Evolutionary conservation across 1,140 invertebrate species (phyloP).

Genomic region (Harpegnathos saltator): DNA sequence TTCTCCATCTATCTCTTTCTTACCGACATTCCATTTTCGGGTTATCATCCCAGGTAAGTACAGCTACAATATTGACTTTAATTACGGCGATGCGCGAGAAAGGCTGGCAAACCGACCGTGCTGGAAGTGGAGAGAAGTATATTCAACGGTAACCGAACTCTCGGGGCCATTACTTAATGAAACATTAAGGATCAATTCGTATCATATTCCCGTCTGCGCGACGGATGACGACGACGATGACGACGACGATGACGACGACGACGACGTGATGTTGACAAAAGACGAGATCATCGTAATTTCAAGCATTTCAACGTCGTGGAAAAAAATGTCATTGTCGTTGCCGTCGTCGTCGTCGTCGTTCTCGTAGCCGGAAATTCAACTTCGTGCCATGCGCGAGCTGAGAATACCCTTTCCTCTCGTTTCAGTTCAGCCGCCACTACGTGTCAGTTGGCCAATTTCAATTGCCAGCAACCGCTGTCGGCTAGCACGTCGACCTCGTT

Average conservation of each 20-base stretch:
- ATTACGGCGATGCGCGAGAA: constrained; percentile 52
- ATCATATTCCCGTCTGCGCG: not conserved
- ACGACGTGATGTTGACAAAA: too few species aligned
- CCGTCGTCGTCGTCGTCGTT: too few species aligned
- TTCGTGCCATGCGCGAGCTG: not conserved
- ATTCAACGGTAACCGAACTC: constrained; percentile 35
- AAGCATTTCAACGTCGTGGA: too few species aligned
- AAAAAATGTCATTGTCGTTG: too few species aligned
- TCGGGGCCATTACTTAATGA: constrained; percentile 60
- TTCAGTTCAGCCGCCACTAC: not conserved
- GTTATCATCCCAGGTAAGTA: constrained; percentile 61
- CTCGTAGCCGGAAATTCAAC: not conserved
- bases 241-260: too few species aligned
- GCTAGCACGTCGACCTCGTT: constrained; percentile 28
- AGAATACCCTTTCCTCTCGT: not conserved
- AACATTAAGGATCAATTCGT: constrained; percentile 45
- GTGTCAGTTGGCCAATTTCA: constrained; percentile 16
- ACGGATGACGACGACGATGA: too few species aligned
- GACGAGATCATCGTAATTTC: too few species aligned
- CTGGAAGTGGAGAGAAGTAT: constrained; percentile 27
- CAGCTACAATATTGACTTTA: constrained; percentile 29
- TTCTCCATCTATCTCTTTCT: too few species aligned
- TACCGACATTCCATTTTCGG: not conserved
- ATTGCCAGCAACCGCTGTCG: constrained; percentile 34
- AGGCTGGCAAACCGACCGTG: constrained; percentile 19